Percentiles rank a stretch among this genome's conserved stretches.
phyloP scores from a whole-genome alignment of 2,113 vertebrate species.

The Hemibagrus wyckioides region DNA sequence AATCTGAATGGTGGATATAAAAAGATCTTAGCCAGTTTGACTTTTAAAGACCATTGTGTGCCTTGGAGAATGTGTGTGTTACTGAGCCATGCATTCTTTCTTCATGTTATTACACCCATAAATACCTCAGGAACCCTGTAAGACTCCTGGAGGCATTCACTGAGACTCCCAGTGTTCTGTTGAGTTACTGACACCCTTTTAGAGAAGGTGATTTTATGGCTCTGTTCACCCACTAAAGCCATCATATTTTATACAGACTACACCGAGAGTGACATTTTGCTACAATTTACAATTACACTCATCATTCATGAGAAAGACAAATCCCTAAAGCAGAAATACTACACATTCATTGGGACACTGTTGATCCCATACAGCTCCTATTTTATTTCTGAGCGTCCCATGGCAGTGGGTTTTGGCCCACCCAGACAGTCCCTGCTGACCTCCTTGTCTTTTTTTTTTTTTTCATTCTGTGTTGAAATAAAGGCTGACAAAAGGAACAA shows the following conservation, averaged over 20 bases:
- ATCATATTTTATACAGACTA: slow-evolving; percentile 14
- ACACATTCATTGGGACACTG: slow-evolving; percentile 22
- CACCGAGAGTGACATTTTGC: background rate
- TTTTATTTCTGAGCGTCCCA: slow-evolving; percentile 27
- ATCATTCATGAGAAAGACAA: slow-evolving; percentile 12
- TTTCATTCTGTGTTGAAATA: slow-evolving; percentile 62
- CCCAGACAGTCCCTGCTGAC: slow-evolving; percentile 73
- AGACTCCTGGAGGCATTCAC: slow-evolving; percentile 21
- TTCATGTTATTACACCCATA: slow-evolving; percentile 52
- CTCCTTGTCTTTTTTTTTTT: slow-evolving; percentile 53
- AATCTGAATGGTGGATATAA: background rate
- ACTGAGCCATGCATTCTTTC: slow-evolving; percentile 41
- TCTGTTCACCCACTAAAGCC: background rate
- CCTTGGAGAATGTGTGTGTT: slow-evolving; percentile 33
- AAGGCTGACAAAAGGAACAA: slow-evolving; percentile 64
- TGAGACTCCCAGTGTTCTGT: slow-evolving; percentile 26
- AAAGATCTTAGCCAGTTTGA: background rate
- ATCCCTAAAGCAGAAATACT: slow-evolving; percentile 1
- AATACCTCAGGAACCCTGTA: slow-evolving; percentile 46
- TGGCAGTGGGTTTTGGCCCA: slow-evolving; percentile 65
- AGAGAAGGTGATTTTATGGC: slow-evolving; percentile 18
- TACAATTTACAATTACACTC: slow-evolving; percentile 9
- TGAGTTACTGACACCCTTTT: slow-evolving; percentile 16
- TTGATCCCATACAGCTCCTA: slow-evolving; percentile 25
- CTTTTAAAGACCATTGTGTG: slow-evolving; percentile 14